Conservation (phyloP, 2,888 invertebrate genomes). For the Megastigmus dorsalis region DNA sequence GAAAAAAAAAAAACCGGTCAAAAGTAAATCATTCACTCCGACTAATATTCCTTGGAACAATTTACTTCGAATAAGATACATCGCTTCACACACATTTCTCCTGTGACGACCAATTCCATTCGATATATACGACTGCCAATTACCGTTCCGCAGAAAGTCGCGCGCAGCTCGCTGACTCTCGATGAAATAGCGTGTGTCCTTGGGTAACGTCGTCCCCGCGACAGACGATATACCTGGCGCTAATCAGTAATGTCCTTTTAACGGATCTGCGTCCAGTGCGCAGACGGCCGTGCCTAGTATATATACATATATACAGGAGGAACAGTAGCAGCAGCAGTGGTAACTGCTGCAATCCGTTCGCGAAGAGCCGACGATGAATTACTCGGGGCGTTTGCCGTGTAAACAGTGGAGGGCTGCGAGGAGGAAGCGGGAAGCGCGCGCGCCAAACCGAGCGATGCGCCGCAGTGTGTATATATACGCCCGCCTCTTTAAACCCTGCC, state of each 20-base stretch:
- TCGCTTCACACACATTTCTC: too few relatives aligned
- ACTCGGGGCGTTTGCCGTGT: constrained; percentile 43
- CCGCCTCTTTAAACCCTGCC: constrained; percentile 34
- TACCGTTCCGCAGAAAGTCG: too few relatives aligned
- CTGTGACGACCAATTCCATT: too few relatives aligned
- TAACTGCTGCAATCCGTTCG: background rate
- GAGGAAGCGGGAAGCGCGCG: background rate
- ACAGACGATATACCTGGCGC: background rate
- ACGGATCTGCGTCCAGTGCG: constrained; percentile 11
- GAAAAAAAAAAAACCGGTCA: too few relatives aligned
- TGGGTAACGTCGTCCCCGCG: too few relatives aligned
- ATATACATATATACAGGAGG: background rate
- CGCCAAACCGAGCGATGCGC: constrained; percentile 30
- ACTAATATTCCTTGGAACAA: too few relatives aligned
- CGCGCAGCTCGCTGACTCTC: too few relatives aligned
- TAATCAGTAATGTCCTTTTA: constrained; percentile 33
- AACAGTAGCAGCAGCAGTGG: background rate
- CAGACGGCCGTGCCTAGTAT: background rate
- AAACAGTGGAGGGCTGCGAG: constrained; percentile 34
- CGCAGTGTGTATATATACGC: constrained; percentile 20
- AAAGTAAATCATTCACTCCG: too few relatives aligned
- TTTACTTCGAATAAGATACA: too few relatives aligned
- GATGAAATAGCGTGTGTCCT: too few relatives aligned
- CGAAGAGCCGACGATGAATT: constrained; percentile 23
- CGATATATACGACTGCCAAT: too few relatives aligned